A percentile compares a stretch with the other conserved stretches of the same genome.
Evolutionary conservation across 1,140 invertebrate species (phyloP).

Genomic region (Zaprionus ornatus): DNA sequence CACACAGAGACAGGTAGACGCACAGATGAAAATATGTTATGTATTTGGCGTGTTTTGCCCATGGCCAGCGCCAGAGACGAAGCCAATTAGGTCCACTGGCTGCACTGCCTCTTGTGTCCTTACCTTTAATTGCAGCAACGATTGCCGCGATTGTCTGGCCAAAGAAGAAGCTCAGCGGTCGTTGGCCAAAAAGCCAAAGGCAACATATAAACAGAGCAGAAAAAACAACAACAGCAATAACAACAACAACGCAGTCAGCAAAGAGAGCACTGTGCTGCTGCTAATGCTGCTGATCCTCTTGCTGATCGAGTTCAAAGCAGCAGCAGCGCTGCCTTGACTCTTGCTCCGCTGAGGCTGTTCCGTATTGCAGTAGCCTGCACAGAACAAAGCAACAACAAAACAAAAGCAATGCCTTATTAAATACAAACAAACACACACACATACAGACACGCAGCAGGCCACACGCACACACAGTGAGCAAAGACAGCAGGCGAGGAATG

Average conservation of each 20-base stretch:
- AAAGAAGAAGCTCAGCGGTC: conserved; percentile 24
- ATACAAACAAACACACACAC: conserved; percentile 9
- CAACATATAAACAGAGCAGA: background rate
- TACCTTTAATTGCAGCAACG: conserved; percentile 43
- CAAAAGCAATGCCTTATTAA: conserved; percentile 15
- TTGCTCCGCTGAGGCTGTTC: conserved; percentile 49
- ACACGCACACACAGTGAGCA: conserved; percentile 36
- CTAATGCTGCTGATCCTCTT: conserved; percentile 18
- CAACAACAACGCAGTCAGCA: background rate
- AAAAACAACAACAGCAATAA: background rate
- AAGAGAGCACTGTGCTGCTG: conserved; percentile 17
- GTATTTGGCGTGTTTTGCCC: background rate
- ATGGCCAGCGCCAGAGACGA: conserved; percentile 24
- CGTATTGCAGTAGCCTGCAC: conserved; percentile 56
- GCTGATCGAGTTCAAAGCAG: conserved; percentile 32
- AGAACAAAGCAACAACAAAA: conserved; percentile 25
- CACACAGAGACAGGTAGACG: background rate
- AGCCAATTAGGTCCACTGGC: conserved; percentile 59
- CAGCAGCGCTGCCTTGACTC: conserved; percentile 59
- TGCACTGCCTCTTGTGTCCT: conserved; percentile 26
- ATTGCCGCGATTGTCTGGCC: conserved; percentile 22
- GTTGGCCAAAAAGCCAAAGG: conserved; percentile 38
- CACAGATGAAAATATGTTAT: conserved; percentile 5
- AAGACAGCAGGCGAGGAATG: background rate
- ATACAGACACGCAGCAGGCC: background rate